Base-by-base conservation (phyloP, 2,797 vertebrate species). In the Limnodromus scolopaceus region DNA sequence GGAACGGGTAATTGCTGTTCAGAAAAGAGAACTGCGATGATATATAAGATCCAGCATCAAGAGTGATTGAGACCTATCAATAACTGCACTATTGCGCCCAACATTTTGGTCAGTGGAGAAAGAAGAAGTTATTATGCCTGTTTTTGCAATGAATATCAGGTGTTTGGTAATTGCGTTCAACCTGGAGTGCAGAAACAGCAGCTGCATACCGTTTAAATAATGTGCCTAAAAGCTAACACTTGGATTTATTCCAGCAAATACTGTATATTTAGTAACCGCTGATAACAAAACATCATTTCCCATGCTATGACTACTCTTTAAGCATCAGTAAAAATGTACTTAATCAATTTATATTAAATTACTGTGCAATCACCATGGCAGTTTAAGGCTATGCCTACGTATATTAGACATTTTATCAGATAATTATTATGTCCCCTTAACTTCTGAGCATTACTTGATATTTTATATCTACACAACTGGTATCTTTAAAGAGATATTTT, bases 271-370 rank as follows among this genome's bases (percentile, higher is more conserved):
- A 97, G 94, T 48, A 94, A 64, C 72, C 96, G 96, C 92, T 93
- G 95, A 96, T 97, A 97, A 95, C 80, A 94, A 95, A 91, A 95
- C 79, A 91, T 83, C 61, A 58, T 96, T 89, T 94, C 93, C 93
- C 57, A 68, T 86, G 93, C 96, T 94, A 95, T 88, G 96, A 96
- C 80, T 88, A 82, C 83, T 94, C 94, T 98, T 96, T 97, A 97
- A 96, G 96, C 93, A 96, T 94, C 96, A 97, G 91, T 96, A 97
- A 97, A 93, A 91, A 93, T 51, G 92, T 94, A 96, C 93, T 97
- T 97, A 97, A 97, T 97, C 96, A 97, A 93, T 96, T 97, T 93
- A 57, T 96, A 75, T 91, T 87, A 93, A 97, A 95, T 96, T 95
- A 95, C 84, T 89, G 54, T 86, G 89, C 95, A 95, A 93, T 89